Base-by-base conservation (phyloP, 1,140 invertebrate species). In the Atopsyche davidsoni region DNA sequence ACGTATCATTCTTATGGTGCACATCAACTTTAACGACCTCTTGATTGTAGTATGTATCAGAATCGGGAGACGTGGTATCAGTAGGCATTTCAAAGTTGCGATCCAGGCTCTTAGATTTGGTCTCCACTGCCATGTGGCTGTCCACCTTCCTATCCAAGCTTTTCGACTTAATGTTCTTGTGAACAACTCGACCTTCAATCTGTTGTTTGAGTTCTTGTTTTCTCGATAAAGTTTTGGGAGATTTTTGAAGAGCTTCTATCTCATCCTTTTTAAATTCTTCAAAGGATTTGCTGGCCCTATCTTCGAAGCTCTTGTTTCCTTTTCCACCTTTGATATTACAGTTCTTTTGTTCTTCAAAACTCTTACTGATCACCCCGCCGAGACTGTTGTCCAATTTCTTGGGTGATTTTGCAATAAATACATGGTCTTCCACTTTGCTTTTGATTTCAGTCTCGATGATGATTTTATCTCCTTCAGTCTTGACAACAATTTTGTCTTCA, bases 351-450 rank as follows among this genome's bases (percentile, higher is more conserved):
- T 79, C 78, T 61, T 83, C 81, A 58, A 82, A 78, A 60, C 81
- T 83, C 55, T 80, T 76, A 54, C 80, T 83, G 18, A 82, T 76
- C 65, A 82, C 81, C 6, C 79, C 76, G 43, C 70, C 69, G 46
- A 78, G 59, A 53, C 79, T 80, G 51, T 79, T 81, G 57, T 83
- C 81, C 3, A 83, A 59, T 57, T 82, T 82, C 50, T 82, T 79
- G 1, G 81, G 81, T 16, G 80, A 79, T 62, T 83, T 83, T 0
- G 81, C 80, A 57, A 83, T 82, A 45, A 83, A 76, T n/a, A 79
- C 78, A 58, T 79, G 77, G 63, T 79, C 78, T 62, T 79, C 76
- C 1, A 73, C 76, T 60, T 79, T 79, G 28, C 75, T 79, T 51
- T 67, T 78, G 17, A 79, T 78, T 61, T 79, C 77, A 1, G 78